Evolutionary conservation across 35 echinoderm and acorn worm genomes (phyloP).

Genomic region (Strongylocentrotus purpuratus): DNA sequence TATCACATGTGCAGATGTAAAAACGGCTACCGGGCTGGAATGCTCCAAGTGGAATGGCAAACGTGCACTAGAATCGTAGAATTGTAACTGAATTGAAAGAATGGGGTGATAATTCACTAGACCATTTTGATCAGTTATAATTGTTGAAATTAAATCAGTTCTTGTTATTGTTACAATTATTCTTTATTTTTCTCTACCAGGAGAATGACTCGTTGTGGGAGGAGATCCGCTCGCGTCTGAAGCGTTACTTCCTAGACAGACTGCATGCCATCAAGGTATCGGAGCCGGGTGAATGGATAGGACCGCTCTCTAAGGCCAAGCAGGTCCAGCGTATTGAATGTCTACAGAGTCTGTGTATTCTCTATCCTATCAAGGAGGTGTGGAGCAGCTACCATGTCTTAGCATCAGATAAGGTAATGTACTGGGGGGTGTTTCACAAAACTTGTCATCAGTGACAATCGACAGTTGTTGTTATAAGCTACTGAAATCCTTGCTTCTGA

Average conservation of each 20-base stretch:
- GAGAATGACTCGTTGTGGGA: slow-evolving; percentile 91
- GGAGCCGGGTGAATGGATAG: background rate
- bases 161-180: background rate
- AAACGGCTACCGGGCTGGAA: no score
- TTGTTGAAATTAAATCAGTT: no score
- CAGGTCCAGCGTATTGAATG: slow-evolving; percentile 54
- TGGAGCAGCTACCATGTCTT: slow-evolving; percentile 82
- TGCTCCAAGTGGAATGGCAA: no score
- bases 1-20: no score
- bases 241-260: slow-evolving; percentile 69
- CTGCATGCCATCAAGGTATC: slow-evolving; percentile 53
- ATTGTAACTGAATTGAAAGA: no score
- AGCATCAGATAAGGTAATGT: slow-evolving; percentile 73
- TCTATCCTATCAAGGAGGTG: slow-evolving; percentile 75
- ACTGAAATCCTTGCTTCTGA: no score
- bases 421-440: no score
- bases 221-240: slow-evolving; percentile 77
- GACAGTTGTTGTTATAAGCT: no score
- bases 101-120: no score
- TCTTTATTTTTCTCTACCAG: background rate
- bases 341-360: slow-evolving; percentile 83
- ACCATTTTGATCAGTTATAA: no score
- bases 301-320: background rate
- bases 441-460: no score
- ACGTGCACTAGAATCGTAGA: no score